These are phyloP conservation scores for Apoda limacodes DNA, from an alignment of 2,888 invertebrate species.

Conservation along the genomic window DNA sequence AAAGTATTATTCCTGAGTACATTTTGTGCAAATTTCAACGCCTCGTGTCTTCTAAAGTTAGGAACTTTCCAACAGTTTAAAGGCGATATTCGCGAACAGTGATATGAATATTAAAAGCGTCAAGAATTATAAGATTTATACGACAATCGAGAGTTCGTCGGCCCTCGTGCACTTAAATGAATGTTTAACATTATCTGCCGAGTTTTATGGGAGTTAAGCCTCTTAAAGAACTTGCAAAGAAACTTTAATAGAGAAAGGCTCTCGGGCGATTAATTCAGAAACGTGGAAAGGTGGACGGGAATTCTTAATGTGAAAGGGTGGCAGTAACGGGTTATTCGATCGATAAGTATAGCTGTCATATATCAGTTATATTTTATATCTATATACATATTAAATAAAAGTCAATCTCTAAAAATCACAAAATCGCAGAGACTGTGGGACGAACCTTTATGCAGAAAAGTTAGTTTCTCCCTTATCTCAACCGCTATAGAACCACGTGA, in stretches of 20 bases:
- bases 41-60: too few relatives aligned
- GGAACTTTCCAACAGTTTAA: slow-evolving; percentile 9
- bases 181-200: slow-evolving; percentile 67
- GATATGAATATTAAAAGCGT: slow-evolving; percentile 69
- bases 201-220: slow-evolving; percentile 60
- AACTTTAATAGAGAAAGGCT: slow-evolving; percentile 65
- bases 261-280: slow-evolving; percentile 63
- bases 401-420: too few relatives aligned
- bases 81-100: slow-evolving; percentile 26
- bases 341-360: too few relatives aligned
- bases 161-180: slow-evolving; percentile 58
- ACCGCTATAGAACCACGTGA: too few relatives aligned
- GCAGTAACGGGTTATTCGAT: too few relatives aligned
- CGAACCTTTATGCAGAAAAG: too few relatives aligned
- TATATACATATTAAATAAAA: too few relatives aligned
- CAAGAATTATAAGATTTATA: slow-evolving; percentile 66
- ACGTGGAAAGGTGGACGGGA: slow-evolving; percentile 59
- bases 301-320: slow-evolving; percentile 60
- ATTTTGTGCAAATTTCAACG: background rate
- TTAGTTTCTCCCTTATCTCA: too few relatives aligned
- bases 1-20: too few relatives aligned
- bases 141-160: slow-evolving; percentile 54
- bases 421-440: too few relatives aligned
- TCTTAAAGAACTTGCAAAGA: slow-evolving; percentile 62
- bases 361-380: too few relatives aligned